phyloP scores from a whole-genome alignment of 2,888 invertebrate genomes.

The Sipha maydis region DNA sequence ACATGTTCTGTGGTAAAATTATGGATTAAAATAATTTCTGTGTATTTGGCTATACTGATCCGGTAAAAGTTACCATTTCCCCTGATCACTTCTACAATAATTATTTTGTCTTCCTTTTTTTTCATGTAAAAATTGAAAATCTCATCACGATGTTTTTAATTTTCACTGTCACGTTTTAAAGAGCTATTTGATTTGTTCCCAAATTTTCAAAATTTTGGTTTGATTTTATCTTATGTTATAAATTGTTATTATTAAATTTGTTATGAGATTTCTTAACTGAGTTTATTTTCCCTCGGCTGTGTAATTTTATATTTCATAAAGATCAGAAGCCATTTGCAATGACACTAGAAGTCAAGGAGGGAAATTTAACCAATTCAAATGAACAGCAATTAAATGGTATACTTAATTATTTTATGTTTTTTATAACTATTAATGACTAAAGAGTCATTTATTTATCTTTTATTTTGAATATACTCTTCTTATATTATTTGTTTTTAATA shows the following conservation, averaged over 20 bases:
- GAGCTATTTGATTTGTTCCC: neutral
- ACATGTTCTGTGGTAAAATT: neutral
- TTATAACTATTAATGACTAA: neutral
- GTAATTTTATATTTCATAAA: slow-evolving; percentile 38
- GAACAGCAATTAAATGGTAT: slow-evolving; percentile 49
- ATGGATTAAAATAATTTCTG: neutral
- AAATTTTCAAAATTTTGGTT: neutral
- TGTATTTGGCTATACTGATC: slow-evolving; percentile 50
- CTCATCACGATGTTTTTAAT: slow-evolving; percentile 57
- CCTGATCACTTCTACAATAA: slow-evolving; percentile 6
- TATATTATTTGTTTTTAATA: neutral
- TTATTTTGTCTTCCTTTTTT: slow-evolving; percentile 33
- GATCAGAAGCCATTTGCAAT: slow-evolving; percentile 53
- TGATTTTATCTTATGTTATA: neutral
- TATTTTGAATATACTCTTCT: neutral
- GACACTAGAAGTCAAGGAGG: slow-evolving; percentile 58
- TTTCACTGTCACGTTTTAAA: slow-evolving; percentile 49
- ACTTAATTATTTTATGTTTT: neutral
- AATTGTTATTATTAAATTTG: neutral
- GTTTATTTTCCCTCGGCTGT: neutral
- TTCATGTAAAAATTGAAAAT: slow-evolving; percentile 30
- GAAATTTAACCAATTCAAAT: slow-evolving; percentile 46
- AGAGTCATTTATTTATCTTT: neutral
- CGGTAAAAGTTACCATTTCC: slow-evolving; percentile 36
- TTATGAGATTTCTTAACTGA: neutral